Base-by-base conservation (phyloP, 2,113 vertebrate genomes). In the Gymnorhina tibicen region DNA sequence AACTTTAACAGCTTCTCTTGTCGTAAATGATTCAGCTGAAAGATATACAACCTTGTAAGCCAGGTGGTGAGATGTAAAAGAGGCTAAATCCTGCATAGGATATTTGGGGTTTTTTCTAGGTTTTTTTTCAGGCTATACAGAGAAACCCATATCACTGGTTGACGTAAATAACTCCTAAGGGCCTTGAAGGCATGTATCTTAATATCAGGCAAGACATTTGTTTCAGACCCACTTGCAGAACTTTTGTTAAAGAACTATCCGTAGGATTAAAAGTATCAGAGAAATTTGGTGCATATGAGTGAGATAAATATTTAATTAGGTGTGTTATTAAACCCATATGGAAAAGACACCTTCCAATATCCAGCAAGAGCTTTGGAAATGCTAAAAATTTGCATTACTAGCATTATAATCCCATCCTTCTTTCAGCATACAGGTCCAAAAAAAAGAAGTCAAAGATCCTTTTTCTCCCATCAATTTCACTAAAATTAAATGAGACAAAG, bases 1-100 rank as follows among this genome's bases (percentile, higher is more conserved):
- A 95, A 93, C 60, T 77, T 94, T 75, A 93, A 91, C 85, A 90
- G 87, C 67, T 90, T 67, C 79, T 75, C 90, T 90, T 94, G 95
- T 91, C 95, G 90, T 77, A 90, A 96, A 90, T 68, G 47, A 95
- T 95, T 93, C 92, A 96, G 76, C 44, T 96, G 96, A 96, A 96
- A 97, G 90, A 96, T 90, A 94, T 92, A 94, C 52, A 94, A 92
- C 87, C 52, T 76, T 80, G 52, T 80, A 67, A 95, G 85, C 75
- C 96, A 97, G 95, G 95, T 97, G 93, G 67, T 77, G 82, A 93
- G 85, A 90, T 70, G 35, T 41, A 52, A 95, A 91, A 88, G 74
- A 87, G 15, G 17, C 37, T 85, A 37, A 37, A 90, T 88, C 55
- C 67, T 88, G 39, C 21, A 0, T 7, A 50, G 39, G 42, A 67